Evolutionary conservation across 2,888 invertebrate species (phyloP), one percentile per base, ranked within the genome.

Genomic region (Agrotis clavis): DNA sequence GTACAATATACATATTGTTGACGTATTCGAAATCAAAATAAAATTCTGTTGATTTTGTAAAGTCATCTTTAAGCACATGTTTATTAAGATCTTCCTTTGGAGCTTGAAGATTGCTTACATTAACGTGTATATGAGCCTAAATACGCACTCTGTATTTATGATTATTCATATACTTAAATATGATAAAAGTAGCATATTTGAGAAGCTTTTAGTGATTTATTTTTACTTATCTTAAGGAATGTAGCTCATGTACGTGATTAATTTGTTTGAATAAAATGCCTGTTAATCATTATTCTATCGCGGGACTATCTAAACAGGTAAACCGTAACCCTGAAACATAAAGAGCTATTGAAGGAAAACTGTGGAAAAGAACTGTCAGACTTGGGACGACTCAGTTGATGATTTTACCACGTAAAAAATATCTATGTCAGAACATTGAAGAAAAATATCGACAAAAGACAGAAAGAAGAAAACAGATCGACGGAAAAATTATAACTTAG

Each of bases 161-260:
- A 54, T 67, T 77, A 79, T 79, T 66, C 79, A 63, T 72, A 72
- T 59, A 19, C n/a, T n/a, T n/a, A n/a, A n/a, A n/a, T n/a, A n/a
- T 62, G 18, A 45, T 30, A 62, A 57, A 48, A 57, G 61, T 21
- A 35, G 53, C 21, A 79, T 60, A 67, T 51, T 65, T 79, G 41
- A 54, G n/a, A 41, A 67, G 45, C 47, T 51, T 47, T 7, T 21
- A 47, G 9, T 62, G 30, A 16, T 53, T 62, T 54, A 41, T 66
- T 19, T 2, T 51, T 30, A 13, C 54, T 13, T 35, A 30, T 30
- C 30, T 30, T 3, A 30, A 30, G 4, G 30, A 30, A 30, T 30
- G 1, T 30, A 30, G 35, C 4, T 25, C 6, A 30, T 30, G 5
- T 19, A 19, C 9, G 2, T 16, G n/a, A 41, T 25, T 1, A 16